phyloP scores from a whole-genome alignment of 2,888 invertebrate species.

The Drosophila recens region DNA sequence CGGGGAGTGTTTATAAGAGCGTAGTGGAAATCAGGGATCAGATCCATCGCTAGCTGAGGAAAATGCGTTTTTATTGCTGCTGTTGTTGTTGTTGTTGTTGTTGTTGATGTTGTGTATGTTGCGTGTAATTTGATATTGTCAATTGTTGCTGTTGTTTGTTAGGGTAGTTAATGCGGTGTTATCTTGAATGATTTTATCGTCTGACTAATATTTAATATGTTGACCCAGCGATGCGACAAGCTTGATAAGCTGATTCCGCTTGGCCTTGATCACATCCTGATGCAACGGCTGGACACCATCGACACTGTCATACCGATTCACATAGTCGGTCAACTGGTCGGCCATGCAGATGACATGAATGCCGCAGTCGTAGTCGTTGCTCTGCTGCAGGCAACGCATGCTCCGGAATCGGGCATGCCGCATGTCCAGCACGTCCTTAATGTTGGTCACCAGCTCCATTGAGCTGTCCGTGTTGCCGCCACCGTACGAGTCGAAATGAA shows the following conservation, averaged over 20 bases:
- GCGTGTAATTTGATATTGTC: not conserved
- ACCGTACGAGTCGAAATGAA: slow-evolving; percentile 92
- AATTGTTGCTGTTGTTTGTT: not conserved
- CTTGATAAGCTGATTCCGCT: slow-evolving; percentile 88
- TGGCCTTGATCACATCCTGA: slow-evolving; percentile 86
- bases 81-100: not conserved
- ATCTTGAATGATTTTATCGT: not conserved
- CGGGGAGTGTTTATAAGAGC: not conserved
- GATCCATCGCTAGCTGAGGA: slow-evolving; percentile 11
- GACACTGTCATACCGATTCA: slow-evolving; percentile 80
- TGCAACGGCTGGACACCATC: slow-evolving; percentile 81
- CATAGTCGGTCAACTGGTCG: slow-evolving; percentile 86
- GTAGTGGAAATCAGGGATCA: not conserved
- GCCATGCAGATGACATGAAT: slow-evolving; percentile 93
- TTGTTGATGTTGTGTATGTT: not conserved
- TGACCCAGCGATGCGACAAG: slow-evolving; percentile 87
- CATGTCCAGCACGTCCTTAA: slow-evolving; percentile 84
- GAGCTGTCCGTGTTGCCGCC: slow-evolving; percentile 89
- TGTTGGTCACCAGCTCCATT: slow-evolving; percentile 87
- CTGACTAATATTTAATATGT: slow-evolving; percentile 60
- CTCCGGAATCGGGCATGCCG: slow-evolving; percentile 85
- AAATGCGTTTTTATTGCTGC: slow-evolving; percentile 27
- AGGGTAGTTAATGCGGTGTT: not conserved
- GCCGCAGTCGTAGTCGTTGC: slow-evolving; percentile 96
- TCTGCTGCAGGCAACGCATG: slow-evolving; percentile 90